phyloP scores from a whole-genome alignment of 2,113 vertebrate species.

The Pomatorhinus ruficollis region DNA sequence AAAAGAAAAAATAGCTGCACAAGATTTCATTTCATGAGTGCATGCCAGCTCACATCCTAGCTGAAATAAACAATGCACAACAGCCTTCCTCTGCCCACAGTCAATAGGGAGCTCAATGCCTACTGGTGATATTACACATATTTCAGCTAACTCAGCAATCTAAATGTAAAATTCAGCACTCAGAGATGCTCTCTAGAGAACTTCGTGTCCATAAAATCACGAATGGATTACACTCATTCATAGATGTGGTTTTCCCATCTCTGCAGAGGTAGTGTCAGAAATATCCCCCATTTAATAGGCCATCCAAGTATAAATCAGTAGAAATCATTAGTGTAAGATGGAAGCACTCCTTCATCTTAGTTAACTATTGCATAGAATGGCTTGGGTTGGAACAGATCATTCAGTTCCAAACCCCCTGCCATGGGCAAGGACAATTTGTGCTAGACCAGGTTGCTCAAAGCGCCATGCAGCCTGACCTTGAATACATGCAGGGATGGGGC shows the following conservation, averaged over 20 bases:
- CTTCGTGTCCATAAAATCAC: conserved; percentile 25
- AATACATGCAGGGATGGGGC: neutral
- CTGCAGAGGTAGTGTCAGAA: conserved; percentile 21
- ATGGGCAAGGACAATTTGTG: no score
- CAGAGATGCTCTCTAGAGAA: conserved; percentile 26
- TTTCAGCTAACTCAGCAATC: conserved; percentile 49
- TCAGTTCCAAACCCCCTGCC: neutral
- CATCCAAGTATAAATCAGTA: neutral
- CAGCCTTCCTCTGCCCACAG: neutral
- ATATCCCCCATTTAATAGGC: conserved; percentile 11
- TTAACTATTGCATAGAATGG: neutral
- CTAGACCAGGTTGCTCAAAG: neutral
- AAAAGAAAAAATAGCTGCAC: neutral
- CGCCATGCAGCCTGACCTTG: rapidly evolving
- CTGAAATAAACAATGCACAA: conserved; percentile 5
- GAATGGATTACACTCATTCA: conserved; percentile 9
- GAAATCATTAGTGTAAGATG: neutral
- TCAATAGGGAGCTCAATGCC: conserved; percentile 21
- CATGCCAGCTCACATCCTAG: neutral
- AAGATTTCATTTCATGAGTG: neutral
- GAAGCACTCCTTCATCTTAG: neutral
- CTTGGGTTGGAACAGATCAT: neutral
- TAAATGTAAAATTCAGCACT: conserved; percentile 53
- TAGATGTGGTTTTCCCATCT: conserved; percentile 23
- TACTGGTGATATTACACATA: neutral